A percentile compares a stretch with the other conserved stretches of the same genome.
phyloP scores from a whole-genome alignment of 2,113 vertebrate genomes.

The Micromys minutus region DNA sequence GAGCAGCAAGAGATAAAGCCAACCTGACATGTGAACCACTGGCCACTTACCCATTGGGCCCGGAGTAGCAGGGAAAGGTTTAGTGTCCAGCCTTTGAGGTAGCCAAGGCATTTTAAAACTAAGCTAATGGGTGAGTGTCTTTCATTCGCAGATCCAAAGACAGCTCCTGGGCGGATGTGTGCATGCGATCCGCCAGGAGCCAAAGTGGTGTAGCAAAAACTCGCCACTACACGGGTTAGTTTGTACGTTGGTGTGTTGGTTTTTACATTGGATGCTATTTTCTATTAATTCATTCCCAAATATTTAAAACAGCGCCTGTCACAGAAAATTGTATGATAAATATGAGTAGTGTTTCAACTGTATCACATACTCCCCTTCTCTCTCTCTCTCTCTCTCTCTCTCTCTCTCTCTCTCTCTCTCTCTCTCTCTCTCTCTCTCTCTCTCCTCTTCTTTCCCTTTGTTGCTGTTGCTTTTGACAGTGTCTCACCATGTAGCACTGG shows the following conservation, averaged over 20 bases:
- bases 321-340: slow-evolving; percentile 10
- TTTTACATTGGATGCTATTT: slow-evolving; percentile 1
- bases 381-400: background rate
- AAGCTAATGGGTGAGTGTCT: too few species aligned
- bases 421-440: background rate
- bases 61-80: too few species aligned
- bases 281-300: background rate
- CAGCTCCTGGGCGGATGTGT: too few species aligned
- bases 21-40: too few species aligned
- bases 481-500: background rate
- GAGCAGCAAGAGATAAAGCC: too few species aligned
- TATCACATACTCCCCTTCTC: background rate
- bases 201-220: too few species aligned
- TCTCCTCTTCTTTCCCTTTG: background rate
- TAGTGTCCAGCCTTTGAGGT: too few species aligned
- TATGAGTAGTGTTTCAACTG: background rate
- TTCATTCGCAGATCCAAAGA: too few species aligned
- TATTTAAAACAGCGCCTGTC: background rate
- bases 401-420: background rate
- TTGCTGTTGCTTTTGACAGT: background rate
- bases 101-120: too few species aligned
- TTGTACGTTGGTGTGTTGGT: background rate
- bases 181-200: too few species aligned
- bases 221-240: background rate
- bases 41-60: too few species aligned